Conservation (phyloP, 2,113 vertebrate genomes). For the Dipodomys merriami region DNA sequence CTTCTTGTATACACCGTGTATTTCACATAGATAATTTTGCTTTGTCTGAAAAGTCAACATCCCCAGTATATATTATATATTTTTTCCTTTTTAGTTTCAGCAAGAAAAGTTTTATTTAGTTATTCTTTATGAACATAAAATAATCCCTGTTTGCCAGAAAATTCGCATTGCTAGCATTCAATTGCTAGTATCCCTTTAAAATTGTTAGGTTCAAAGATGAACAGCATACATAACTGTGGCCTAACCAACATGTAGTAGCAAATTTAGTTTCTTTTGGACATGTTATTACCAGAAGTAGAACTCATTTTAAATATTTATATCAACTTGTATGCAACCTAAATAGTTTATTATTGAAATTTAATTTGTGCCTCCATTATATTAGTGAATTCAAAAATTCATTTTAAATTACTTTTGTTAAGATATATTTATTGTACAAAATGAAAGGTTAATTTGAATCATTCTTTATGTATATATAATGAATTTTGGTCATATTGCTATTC, state of each 20-base stretch:
- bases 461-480: too few species aligned
- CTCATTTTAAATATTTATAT: not conserved
- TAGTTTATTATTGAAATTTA: not conserved
- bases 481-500: not conserved
- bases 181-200: not conserved
- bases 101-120: not conserved
- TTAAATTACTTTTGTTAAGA: too few species aligned
- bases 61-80: not conserved
- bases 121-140: not conserved
- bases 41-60: not conserved
- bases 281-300: not conserved
- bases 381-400: not conserved
- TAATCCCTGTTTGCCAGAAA: not conserved
- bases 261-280: not conserved
- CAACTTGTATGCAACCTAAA: not conserved
- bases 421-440: too few species aligned
- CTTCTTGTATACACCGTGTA: not conserved
- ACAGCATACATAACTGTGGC: not conserved
- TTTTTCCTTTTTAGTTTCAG: not conserved
- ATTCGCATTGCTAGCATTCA: too few species aligned
- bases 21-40: not conserved
- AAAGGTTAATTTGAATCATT: too few species aligned
- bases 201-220: not conserved
- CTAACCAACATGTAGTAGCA: not conserved
- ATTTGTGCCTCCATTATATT: not conserved